Conservation (phyloP, 2,113 vertebrate species). For the Tauraco erythrolophus region DNA sequence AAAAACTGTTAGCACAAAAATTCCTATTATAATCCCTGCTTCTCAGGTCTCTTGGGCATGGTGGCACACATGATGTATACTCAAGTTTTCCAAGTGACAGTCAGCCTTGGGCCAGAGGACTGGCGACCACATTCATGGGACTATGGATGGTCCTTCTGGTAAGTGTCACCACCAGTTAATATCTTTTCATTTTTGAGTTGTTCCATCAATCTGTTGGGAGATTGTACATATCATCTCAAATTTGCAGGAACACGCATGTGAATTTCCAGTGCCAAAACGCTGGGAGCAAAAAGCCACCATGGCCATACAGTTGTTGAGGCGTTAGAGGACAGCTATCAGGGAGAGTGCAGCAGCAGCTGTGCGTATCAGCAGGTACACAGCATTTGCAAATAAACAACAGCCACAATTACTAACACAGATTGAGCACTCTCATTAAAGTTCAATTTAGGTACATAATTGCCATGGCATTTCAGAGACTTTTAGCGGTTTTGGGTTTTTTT, state of each 20-base stretch:
- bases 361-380: background rate
- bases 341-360: conserved; percentile 31
- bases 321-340: background rate
- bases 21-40: conserved; percentile 12
- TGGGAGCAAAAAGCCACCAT: background rate
- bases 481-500: background rate
- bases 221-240: background rate
- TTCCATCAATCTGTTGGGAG: background rate
- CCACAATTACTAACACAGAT: conserved; percentile 56
- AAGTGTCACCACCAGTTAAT: conserved; percentile 38
- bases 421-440: conserved; percentile 62
- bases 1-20: background rate
- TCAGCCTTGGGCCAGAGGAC: conserved; percentile 92
- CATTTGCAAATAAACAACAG: conserved; percentile 48
- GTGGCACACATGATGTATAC: conserved; percentile 97
- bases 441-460: conserved; percentile 61
- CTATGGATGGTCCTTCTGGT: conserved; percentile 97
- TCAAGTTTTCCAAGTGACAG: conserved; percentile 95
- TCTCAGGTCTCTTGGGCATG: conserved; percentile 91
- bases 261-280: background rate
- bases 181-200: background rate
- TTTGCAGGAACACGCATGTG: background rate
- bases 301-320: accelerated
- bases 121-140: conserved; percentile 95
- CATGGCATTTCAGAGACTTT: conserved; percentile 53